These are phyloP conservation scores for Apamea monoglypha DNA, from an alignment of 2,888 invertebrate genomes.

Conservation along the genomic window DNA sequence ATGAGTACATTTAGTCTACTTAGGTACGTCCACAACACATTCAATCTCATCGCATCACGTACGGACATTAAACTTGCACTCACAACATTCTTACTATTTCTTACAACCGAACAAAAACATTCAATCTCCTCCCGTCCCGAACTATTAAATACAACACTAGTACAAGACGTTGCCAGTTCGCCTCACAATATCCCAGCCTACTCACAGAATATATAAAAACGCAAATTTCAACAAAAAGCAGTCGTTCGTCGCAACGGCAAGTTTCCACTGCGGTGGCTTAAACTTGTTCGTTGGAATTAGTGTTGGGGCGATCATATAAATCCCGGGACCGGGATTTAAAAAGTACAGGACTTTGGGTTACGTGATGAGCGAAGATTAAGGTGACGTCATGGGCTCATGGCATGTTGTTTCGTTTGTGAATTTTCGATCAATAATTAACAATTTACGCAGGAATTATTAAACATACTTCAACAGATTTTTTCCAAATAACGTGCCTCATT, in stretches of 20 bases:
- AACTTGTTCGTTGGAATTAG: conserved; percentile 71
- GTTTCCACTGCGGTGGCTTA: conserved; percentile 71
- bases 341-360: conserved; percentile 48
- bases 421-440: conserved; percentile 3
- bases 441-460: not conserved
- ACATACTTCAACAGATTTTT: not conserved
- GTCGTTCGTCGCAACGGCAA: conserved; percentile 63
- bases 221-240: conserved; percentile 71
- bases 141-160: conserved; percentile 52
- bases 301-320: conserved; percentile 63
- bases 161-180: conserved; percentile 19
- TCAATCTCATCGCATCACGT: not conserved
- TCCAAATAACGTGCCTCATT: not conserved
- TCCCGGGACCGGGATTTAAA: conserved; percentile 53
- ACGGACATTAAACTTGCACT: not conserved
- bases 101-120: conserved; percentile 28
- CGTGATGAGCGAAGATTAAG: conserved; percentile 47
- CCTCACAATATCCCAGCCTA: conserved; percentile 44
- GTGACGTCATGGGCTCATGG: not conserved
- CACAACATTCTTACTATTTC: conserved; percentile 6
- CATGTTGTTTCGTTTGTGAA: conserved; percentile 2
- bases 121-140: conserved; percentile 26
- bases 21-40: not conserved
- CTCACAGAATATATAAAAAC: conserved; percentile 66
- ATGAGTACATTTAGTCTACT: not conserved